Conservation (phyloP, 2,888 invertebrate species). For the Drosophila conformis region DNA sequence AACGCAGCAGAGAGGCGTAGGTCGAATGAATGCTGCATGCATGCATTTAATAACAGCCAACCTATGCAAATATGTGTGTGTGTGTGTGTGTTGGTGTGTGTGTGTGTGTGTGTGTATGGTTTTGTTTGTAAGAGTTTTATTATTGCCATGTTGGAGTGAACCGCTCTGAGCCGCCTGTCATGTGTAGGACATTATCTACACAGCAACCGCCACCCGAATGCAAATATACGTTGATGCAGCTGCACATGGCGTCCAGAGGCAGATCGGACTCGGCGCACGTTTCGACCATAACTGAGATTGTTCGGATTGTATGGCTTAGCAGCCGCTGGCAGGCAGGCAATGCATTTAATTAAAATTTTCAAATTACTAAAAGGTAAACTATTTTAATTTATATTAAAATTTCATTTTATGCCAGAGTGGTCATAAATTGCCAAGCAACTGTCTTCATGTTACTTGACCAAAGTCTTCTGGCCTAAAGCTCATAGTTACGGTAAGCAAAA, state of each 20-base stretch:
- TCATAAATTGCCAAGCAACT: slow-evolving; percentile 53
- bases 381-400: slow-evolving; percentile 50
- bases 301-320: slow-evolving; percentile 23
- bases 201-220: slow-evolving; percentile 23
- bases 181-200: slow-evolving; percentile 44
- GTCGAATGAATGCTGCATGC: slow-evolving; percentile 43
- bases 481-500: slow-evolving; percentile 33
- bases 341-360: slow-evolving; percentile 73
- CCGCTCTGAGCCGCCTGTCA: slow-evolving; percentile 25
- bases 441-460: slow-evolving; percentile 38
- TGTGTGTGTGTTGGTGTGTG: slow-evolving; percentile 2
- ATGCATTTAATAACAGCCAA: slow-evolving; percentile 69
- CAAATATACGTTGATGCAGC: slow-evolving; percentile 38
- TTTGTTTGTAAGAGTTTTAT: slow-evolving; percentile 26
- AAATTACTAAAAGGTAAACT: slow-evolving; percentile 69
- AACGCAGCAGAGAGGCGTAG: slow-evolving; percentile 11
- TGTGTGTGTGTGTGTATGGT: slow-evolving; percentile 8
- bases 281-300: slow-evolving; percentile 38
- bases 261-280: slow-evolving; percentile 6
- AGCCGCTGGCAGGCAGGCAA: slow-evolving; percentile 36
- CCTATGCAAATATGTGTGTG: slow-evolving; percentile 14
- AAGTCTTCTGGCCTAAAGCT: slow-evolving; percentile 5
- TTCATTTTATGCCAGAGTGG: slow-evolving; percentile 34
- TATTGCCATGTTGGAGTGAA: slow-evolving; percentile 43
- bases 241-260: slow-evolving; percentile 25